phyloP scores from a whole-genome alignment of 2,888 invertebrate genomes.

The Pimpla rufipes region DNA sequence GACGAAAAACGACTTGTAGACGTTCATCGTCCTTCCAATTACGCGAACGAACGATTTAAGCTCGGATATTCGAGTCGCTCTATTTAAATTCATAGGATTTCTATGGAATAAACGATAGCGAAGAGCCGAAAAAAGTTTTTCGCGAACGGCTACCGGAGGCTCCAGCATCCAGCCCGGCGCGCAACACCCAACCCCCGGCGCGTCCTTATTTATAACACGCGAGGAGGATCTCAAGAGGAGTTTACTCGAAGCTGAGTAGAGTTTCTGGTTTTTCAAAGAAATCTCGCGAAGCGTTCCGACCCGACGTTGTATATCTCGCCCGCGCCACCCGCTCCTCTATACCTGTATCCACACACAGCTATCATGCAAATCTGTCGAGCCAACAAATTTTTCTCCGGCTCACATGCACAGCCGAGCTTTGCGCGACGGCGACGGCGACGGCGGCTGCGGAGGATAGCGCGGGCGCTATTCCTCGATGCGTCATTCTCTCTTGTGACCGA shows the following conservation, averaged over 20 bases:
- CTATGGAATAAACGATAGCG: not conserved
- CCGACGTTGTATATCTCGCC: not conserved
- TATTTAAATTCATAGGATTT: not conserved
- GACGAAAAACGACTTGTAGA: too few species aligned
- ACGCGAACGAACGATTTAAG: not conserved
- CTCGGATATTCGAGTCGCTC: not conserved
- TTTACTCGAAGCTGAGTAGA: constrained; percentile 48
- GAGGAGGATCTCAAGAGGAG: constrained; percentile 25
- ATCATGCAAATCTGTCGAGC: constrained; percentile 62
- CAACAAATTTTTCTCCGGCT: constrained; percentile 51
- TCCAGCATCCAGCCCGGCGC: not conserved
- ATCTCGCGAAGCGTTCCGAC: constrained; percentile 31
- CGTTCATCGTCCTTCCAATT: too few species aligned
- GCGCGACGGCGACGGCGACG: not conserved
- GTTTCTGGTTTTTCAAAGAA: constrained; percentile 46
- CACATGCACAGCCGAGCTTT: not conserved
- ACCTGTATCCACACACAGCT: constrained; percentile 10
- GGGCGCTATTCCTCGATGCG: constrained; percentile 27
- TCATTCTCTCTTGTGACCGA: constrained; percentile 35
- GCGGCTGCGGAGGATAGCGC: not conserved
- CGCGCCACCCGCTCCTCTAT: not conserved
- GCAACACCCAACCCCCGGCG: not conserved
- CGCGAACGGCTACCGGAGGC: not conserved
- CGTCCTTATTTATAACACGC: constrained; percentile 45
- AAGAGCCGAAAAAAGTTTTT: constrained; percentile 44